Conservation (phyloP, 2,797 vertebrate genomes). For the Neosalanx taihuensis region DNA sequence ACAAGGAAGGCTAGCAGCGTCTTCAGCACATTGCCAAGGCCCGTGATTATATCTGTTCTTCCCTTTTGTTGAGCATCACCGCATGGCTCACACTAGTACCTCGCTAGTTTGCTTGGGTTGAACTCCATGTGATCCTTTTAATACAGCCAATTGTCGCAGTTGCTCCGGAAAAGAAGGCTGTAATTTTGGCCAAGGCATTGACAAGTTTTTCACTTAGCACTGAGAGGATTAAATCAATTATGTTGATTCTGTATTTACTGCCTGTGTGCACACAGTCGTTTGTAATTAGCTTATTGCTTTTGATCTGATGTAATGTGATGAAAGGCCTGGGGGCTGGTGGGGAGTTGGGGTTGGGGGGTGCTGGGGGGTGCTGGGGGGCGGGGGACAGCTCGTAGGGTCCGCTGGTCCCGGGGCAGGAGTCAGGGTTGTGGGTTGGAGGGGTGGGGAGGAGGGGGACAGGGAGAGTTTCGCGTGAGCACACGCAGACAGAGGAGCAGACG, state of each 20-base stretch:
- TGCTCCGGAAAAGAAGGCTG: slow-evolving; percentile 68
- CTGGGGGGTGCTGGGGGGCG: slow-evolving; percentile 55
- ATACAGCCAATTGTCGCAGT: slow-evolving; percentile 77
- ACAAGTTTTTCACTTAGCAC: slow-evolving; percentile 78
- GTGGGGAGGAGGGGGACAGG: not conserved
- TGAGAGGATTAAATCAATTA: slow-evolving; percentile 83
- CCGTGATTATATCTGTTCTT: slow-evolving; percentile 42
- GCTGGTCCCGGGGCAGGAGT: slow-evolving; percentile 50
- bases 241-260: slow-evolving; percentile 80
- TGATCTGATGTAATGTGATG: slow-evolving; percentile 80
- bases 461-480: slow-evolving; percentile 70
- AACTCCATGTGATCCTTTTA: slow-evolving; percentile 70
- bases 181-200: slow-evolving; percentile 75
- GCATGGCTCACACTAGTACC: slow-evolving; percentile 29
- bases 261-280: slow-evolving; percentile 69
- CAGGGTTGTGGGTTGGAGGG: slow-evolving; percentile 67
- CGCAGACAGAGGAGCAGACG: slow-evolving; percentile 66
- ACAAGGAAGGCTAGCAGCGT: slow-evolving; percentile 55
- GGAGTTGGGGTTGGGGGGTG: slow-evolving; percentile 56
- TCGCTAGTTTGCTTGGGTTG: slow-evolving; percentile 68
- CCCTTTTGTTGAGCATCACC: slow-evolving; percentile 40
- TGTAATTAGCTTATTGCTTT: slow-evolving; percentile 85
- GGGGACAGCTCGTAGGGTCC: slow-evolving; percentile 57
- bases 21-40: slow-evolving; percentile 33
- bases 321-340: slow-evolving; percentile 58